Evolutionary conservation across 2,797 vertebrate species (phyloP), one percentile per base, ranked within the genome.

Genomic region (Apodemus agrarius): DNA sequence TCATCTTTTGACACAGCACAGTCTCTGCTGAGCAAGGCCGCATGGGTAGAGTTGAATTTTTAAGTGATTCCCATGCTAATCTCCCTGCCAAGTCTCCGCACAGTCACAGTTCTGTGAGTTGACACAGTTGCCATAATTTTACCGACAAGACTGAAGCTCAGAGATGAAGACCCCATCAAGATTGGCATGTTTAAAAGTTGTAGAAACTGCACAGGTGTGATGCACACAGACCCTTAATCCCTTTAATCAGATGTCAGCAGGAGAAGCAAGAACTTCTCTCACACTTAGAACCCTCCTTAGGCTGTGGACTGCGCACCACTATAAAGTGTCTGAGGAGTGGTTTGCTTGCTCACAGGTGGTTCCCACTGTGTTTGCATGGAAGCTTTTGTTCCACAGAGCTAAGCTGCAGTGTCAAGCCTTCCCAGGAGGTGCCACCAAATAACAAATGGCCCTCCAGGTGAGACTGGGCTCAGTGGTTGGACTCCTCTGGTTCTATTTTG

Each of bases 361-460:
- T 11, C 37, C 78, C 72, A 54, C 21, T 91, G n/a, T 1, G 82
- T 96, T 75, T 93, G 69, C 81, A 31, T 88, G 29, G 49, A 21
- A 92, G 91, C 97, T 94, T 85, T 76, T 97, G 89, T 94, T 87
- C 76, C 85, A 87, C 93, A 97, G 93, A 97, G 93, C 92, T 94
- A 89, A 97, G 90, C 91, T 95, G 95, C 86, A 97, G 75, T 97
- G 89, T 94, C 95, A 57, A 90, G 76, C 96, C 92, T 96, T 96
- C 91, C 96, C 94, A 97, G 96, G 96, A 97, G 95, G 92, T 97
- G 96, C 96, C 95, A 97, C 95, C 93, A 96, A 78, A 92, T 94
- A 93, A 95, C 94, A 97, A 97, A 96, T 93, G 91, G 94, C 93
- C 91, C 24, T 93, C 78, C 34, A 72, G 37, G 69, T 75, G 14